phyloP scores from a whole-genome alignment of 2,113 vertebrate species.

The Sclerurus mexicanus region DNA sequence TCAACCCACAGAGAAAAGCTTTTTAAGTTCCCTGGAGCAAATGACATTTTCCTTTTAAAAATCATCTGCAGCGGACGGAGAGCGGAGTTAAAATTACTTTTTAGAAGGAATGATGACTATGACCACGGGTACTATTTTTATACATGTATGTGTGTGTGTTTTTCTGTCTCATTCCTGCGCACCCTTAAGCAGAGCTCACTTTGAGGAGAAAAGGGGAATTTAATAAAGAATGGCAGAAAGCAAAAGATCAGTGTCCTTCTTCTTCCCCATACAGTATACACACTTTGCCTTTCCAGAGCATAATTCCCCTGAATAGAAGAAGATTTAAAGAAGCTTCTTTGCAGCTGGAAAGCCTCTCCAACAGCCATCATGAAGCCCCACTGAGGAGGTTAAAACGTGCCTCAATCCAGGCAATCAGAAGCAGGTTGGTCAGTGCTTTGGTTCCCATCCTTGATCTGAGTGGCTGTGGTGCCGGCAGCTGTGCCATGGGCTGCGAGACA shows the following conservation, averaged over 20 bases:
- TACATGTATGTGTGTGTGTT: background rate
- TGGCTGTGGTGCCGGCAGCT: rapidly evolving
- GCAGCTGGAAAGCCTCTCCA: background rate
- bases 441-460: rapidly evolving
- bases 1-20: background rate
- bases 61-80: background rate
- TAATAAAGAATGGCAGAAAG: background rate
- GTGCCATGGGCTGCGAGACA: rapidly evolving
- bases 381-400: background rate
- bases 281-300: background rate
- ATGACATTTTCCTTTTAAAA: background rate
- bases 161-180: background rate
- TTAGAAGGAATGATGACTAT: background rate
- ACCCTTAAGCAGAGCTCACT: background rate
- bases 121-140: background rate
- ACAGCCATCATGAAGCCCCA: background rate
- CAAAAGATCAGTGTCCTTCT: background rate
- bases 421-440: background rate
- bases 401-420: background rate
- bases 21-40: background rate
- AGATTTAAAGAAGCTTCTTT: background rate
- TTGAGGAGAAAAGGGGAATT: background rate
- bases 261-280: background rate
- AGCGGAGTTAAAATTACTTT: background rate
- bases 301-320: background rate